Evolutionary conservation across 1,140 invertebrate species (phyloP).

Genomic region (Atta cephalotes): DNA sequence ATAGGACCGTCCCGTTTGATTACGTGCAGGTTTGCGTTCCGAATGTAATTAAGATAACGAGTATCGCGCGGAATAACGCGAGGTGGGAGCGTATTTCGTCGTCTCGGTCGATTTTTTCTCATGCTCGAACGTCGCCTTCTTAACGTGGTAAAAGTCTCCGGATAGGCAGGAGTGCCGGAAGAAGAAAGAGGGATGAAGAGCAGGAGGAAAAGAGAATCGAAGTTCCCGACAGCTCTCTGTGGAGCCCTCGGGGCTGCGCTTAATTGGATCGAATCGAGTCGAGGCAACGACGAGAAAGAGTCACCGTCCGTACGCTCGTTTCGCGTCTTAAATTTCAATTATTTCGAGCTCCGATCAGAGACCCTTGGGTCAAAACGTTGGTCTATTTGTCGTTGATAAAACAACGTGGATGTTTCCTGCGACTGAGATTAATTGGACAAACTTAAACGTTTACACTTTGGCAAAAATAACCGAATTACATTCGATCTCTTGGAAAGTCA

Average conservation of each 20-base stretch:
- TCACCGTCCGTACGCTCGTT: slow-evolving; percentile 68
- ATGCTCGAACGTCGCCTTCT: slow-evolving; percentile 46
- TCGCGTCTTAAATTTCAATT: slow-evolving; percentile 80
- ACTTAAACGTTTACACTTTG: not conserved
- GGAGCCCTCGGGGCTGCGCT: slow-evolving; percentile 65
- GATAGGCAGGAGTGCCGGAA: slow-evolving; percentile 14
- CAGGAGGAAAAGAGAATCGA: slow-evolving; percentile 61
- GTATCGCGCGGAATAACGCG: not conserved
- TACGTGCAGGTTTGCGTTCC: slow-evolving; percentile 43
- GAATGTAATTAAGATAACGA: slow-evolving; percentile 58
- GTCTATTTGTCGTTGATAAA: slow-evolving; percentile 71
- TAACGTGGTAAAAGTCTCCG: slow-evolving; percentile 28
- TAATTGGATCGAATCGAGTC: slow-evolving; percentile 80
- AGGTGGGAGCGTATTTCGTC: slow-evolving; percentile 5
- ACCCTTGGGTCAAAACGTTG: slow-evolving; percentile 65
- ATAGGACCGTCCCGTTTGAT: slow-evolving; percentile 30
- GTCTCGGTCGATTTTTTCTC: slow-evolving; percentile 49
- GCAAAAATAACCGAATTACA: not conserved
- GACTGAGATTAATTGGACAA: slow-evolving; percentile 73
- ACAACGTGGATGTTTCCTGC: slow-evolving; percentile 57
- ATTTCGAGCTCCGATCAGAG: slow-evolving; percentile 69
- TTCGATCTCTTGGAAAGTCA: not conserved
- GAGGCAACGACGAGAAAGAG: slow-evolving; percentile 61
- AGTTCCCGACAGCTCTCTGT: slow-evolving; percentile 54
- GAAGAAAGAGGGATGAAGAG: not conserved